These are phyloP conservation scores for Epirrita christyi DNA, from an alignment of 2,888 invertebrate species.

Conservation along the genomic window DNA sequence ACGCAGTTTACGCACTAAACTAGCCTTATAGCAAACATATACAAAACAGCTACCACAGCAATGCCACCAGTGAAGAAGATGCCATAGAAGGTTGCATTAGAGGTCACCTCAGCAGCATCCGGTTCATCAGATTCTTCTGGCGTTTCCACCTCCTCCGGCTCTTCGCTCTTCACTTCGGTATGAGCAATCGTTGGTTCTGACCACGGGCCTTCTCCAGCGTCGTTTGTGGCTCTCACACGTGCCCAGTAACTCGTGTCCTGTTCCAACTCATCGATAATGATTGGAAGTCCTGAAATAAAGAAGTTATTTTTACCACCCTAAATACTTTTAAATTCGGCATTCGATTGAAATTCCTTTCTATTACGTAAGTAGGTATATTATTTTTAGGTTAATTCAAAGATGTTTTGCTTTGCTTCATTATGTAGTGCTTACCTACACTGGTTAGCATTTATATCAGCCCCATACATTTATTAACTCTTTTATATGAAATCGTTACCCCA, in stretches of 20 bases:
- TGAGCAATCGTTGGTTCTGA: slow-evolving; percentile 50
- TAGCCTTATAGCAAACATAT: slow-evolving; percentile 59
- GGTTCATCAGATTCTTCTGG: slow-evolving; percentile 32
- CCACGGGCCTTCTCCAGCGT: slow-evolving; percentile 62
- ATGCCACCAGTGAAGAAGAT: slow-evolving; percentile 67
- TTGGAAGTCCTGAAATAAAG: slow-evolving; percentile 43
- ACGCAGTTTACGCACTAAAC: slow-evolving; percentile 38
- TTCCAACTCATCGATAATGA: slow-evolving; percentile 49
- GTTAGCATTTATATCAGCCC: too few relatives aligned
- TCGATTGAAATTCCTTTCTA: too few relatives aligned
- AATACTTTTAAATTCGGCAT: too few relatives aligned
- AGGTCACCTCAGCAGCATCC: slow-evolving; percentile 8
- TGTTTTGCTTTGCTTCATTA: too few relatives aligned
- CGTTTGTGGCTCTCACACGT: slow-evolving; percentile 57
- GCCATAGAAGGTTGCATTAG: slow-evolving; percentile 56
- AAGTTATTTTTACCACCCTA: too few relatives aligned
- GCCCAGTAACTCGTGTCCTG: slow-evolving; percentile 61
- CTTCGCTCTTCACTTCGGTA: slow-evolving; percentile 22
- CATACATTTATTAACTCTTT: too few relatives aligned
- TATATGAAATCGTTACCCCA: too few relatives aligned
- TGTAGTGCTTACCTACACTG: too few relatives aligned
- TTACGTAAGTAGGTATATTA: too few relatives aligned
- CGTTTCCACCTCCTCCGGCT: slow-evolving; percentile 21
- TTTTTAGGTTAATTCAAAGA: too few relatives aligned
- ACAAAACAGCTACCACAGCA: slow-evolving; percentile 54